A percentile compares a stretch with the other conserved stretches of the same genome.
These are phyloP conservation scores for Camelus bactrianus DNA, from an alignment of 2,113 vertebrate genomes.

Conservation along the genomic window DNA sequence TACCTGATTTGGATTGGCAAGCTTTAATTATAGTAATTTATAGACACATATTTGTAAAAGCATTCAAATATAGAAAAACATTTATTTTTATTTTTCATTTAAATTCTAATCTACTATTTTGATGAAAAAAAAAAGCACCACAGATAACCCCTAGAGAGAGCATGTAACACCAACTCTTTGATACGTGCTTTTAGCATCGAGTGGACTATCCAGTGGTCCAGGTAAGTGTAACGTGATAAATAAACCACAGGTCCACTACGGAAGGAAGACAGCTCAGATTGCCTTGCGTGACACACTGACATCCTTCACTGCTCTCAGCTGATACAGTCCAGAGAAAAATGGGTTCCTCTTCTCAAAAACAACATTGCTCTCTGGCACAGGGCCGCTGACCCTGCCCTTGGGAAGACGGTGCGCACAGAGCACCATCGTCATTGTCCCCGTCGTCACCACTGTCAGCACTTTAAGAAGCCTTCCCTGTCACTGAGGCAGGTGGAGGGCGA, in stretches of 20 bases:
- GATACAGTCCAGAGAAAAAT: conserved; percentile 51
- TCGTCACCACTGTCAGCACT: not conserved
- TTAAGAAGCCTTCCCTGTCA: not conserved
- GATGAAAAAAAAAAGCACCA: not conserved
- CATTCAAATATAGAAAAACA: not conserved
- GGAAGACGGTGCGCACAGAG: conserved; percentile 21
- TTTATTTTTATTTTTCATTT: not conserved
- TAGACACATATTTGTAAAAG: not conserved
- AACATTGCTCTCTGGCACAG: not conserved
- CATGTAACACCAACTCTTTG: not conserved
- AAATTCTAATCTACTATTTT: conserved; percentile 33
- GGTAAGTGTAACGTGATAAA: not conserved
- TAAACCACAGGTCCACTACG: not conserved
- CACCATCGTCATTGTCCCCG: not conserved
- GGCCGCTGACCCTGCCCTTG: not conserved
- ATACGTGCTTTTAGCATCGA: conserved; percentile 1
- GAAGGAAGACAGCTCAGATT: not conserved
- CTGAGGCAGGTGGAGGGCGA: not conserved
- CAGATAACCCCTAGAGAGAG: not conserved
- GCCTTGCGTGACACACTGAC: not conserved
- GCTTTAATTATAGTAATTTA: conserved; percentile 48
- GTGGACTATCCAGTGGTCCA: not conserved
- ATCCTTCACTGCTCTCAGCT: not conserved
- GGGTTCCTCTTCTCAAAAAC: conserved; percentile 17
- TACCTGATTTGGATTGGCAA: not conserved